These are phyloP conservation scores for Parazoanthus darwini DNA, from an alignment of 92 coral and sea anemone genomes.

Conservation along the genomic window DNA sequence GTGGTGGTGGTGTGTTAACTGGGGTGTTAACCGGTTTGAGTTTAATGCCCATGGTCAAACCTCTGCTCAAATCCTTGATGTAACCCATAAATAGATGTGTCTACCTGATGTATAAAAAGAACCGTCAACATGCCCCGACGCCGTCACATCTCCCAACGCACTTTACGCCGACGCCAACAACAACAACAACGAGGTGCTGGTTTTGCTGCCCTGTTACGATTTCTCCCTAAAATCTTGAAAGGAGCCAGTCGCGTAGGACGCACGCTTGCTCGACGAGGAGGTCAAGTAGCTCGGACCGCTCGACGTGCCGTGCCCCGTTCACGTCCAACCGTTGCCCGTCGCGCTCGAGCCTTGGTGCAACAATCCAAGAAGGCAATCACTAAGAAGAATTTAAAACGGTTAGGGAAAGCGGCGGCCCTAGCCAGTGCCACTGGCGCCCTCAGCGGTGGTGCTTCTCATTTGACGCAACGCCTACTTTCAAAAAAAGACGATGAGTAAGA, in stretches of 20 bases:
- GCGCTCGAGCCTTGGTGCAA: too few species aligned
- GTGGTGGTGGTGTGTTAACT: neutral
- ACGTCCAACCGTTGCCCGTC: too few species aligned
- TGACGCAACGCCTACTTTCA: too few species aligned
- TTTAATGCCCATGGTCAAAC: neutral
- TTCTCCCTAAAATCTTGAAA: too few species aligned
- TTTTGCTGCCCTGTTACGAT: too few species aligned
- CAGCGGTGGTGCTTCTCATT: neutral
- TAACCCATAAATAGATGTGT: neutral
- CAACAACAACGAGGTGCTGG: too few species aligned
- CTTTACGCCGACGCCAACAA: too few species aligned
- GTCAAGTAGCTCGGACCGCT: neutral
- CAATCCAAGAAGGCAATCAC: neutral
- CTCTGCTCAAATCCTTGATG: neutral
- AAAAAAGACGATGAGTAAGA: neutral
- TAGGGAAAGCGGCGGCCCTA: neutral
- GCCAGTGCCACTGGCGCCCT: conserved; percentile 19
- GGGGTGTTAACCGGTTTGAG: neutral
- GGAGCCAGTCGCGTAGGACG: too few species aligned
- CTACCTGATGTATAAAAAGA: too few species aligned
- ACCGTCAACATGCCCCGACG: too few species aligned
- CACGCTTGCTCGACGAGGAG: too few species aligned
- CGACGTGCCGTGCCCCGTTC: neutral
- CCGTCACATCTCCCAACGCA: too few species aligned
- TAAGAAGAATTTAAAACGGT: conserved; percentile 13